Conservation (phyloP, 2,888 invertebrate species). For the Drosophila yooni region DNA sequence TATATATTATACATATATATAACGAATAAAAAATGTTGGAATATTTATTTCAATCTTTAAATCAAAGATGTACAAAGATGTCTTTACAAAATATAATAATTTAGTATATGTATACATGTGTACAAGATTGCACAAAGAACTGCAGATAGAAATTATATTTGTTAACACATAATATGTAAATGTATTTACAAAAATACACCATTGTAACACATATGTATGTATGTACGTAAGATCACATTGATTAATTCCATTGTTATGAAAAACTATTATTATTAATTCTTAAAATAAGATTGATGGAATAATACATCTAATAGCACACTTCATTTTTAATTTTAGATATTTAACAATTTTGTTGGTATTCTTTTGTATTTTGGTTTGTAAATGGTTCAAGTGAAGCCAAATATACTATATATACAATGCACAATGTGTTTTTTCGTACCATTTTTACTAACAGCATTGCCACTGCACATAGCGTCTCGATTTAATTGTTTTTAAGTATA, state of each 20-base stretch:
- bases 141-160: conserved; percentile 2
- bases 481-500: not conserved
- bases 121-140: not conserved
- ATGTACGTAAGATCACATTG: conserved; percentile 2
- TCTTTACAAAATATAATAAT: conserved; percentile 5
- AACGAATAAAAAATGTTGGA: not conserved
- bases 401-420: not conserved
- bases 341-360: not conserved
- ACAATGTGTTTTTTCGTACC: not conserved
- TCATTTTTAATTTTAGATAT: not conserved
- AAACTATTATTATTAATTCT: not conserved
- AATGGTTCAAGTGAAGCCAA: not conserved
- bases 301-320: conserved; percentile 3
- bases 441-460: not conserved
- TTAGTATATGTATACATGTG: not conserved
- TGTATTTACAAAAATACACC: not conserved
- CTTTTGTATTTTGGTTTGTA: not conserved
- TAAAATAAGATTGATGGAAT: conserved; percentile 1
- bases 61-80: conserved; percentile 5
- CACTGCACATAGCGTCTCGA: not conserved
- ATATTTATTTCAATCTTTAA: not conserved
- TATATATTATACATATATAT: not conserved
- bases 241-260: not conserved
- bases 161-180: conserved; percentile 4
- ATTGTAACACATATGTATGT: not conserved